Evolutionary conservation across 1,140 invertebrate species (phyloP).

Genomic region (Pectinophora gossypiella): DNA sequence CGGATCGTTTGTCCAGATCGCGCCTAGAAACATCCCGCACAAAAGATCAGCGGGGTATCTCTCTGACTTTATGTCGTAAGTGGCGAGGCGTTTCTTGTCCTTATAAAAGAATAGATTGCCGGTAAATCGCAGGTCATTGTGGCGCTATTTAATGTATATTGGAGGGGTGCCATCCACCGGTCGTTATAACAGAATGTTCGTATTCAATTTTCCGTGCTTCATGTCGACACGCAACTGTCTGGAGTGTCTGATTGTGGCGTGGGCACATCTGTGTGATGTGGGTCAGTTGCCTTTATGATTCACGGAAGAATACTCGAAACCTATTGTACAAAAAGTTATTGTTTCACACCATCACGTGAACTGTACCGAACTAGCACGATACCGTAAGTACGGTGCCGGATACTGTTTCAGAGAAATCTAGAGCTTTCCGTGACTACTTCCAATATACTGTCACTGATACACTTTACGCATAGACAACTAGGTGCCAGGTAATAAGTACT

Average conservation of each 20-base stretch:
- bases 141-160: conserved; percentile 58
- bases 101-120: conserved; percentile 71
- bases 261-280: conserved; percentile 42
- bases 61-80: conserved; percentile 65
- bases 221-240: conserved; percentile 58
- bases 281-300: conserved; percentile 46
- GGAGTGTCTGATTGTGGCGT: conserved; percentile 36
- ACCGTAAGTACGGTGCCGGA: background rate
- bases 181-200: conserved; percentile 50
- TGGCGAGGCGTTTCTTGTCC: conserved; percentile 62
- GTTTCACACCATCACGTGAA: conserved; percentile 8
- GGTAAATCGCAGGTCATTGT: conserved; percentile 68
- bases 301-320: conserved; percentile 17
- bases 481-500: too few relatives aligned
- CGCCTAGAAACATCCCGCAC: conserved; percentile 39
- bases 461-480: too few relatives aligned
- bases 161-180: conserved; percentile 42
- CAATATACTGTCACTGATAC: too few relatives aligned
- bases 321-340: conserved; percentile 15
- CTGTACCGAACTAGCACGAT: too few relatives aligned
- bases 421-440: background rate
- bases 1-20: conserved; percentile 58
- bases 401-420: background rate
- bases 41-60: conserved; percentile 67
- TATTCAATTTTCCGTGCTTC: conserved; percentile 60